Base-by-base conservation (phyloP, 2,797 vertebrate species). In the Enteromius treurensis region DNA sequence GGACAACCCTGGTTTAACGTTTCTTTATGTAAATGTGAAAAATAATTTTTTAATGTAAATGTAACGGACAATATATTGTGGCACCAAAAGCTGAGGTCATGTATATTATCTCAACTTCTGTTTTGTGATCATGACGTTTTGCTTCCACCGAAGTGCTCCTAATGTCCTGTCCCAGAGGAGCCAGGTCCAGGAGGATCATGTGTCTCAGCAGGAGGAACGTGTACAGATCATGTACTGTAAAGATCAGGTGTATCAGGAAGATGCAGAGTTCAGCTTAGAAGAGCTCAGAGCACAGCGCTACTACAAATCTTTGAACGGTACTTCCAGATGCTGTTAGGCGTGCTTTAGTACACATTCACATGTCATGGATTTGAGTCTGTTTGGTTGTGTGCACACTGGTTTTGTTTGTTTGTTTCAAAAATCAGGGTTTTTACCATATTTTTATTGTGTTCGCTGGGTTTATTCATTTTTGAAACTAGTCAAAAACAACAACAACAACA, bases 261-360 rank as follows among this genome's bases (percentile, higher is more conserved):
- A 93, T 0, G 89, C 86, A 0, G 97, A 98, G 78, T 95, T 97
- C 79, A 96, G 94, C 64, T 92, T 97, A 0, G 97, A 97, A 75
- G 96, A 98, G 89, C 94, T 97, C 62, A 78, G 95, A 73, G 95
- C 96, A 14, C 93, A 96, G 88, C 92, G 93, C 75, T 95, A 94
- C 91, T 77, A 75, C 53, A 60, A 47, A 49, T 15, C 1, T 29
- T 55, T 80, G 10, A 34, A 79, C 2, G 83, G 64, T 81, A 55
- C 70, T 78, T 64, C 73, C 21, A 75, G 26, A 62, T 42, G 19
- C 51, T 55, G 19, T 9, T 53, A 53, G 7, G n/a, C 51, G 3
- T 21, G 19, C 9, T 58, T 58, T 9, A n/a, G 19, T 9, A 10
- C 21, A 55, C 21, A 9, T n/a, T 55, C 53, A 55, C 6, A 4